These are phyloP conservation scores for Oasisia sp. DNA, from an alignment of 2,888 invertebrate species.

Conservation along the genomic window DNA sequence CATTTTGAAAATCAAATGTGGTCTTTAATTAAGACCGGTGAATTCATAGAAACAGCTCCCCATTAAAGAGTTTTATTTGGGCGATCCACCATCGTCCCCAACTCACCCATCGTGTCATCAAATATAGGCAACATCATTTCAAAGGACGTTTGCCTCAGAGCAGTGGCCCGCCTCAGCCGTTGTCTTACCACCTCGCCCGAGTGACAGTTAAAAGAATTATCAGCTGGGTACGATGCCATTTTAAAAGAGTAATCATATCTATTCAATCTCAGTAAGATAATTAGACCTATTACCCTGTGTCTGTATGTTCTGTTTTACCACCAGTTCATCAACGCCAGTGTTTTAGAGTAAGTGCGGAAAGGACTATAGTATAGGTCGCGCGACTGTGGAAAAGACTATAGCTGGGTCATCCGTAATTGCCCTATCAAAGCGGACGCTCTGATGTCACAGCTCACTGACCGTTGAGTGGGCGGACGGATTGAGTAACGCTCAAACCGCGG, in stretches of 20 bases:
- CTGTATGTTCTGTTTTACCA: not conserved
- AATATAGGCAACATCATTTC: not conserved
- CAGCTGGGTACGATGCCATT: not conserved
- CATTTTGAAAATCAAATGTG: not conserved
- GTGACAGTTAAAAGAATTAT: not conserved
- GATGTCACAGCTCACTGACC: conserved; percentile 2
- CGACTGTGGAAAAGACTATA: not conserved
- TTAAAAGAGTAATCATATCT: not conserved
- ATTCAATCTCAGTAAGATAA: not conserved
- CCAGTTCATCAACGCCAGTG: not conserved
- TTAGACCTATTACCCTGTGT: not conserved
- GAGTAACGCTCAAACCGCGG: not conserved
- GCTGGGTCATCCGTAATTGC: not conserved
- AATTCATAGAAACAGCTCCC: not conserved
- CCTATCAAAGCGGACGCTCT: not conserved
- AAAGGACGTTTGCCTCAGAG: not conserved
- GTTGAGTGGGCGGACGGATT: not conserved
- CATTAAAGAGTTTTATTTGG: not conserved
- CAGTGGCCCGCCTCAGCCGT: not conserved
- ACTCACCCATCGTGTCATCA: not conserved
- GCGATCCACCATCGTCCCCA: not conserved
- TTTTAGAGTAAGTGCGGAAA: not conserved
- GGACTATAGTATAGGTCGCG: not conserved
- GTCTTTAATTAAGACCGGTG: not conserved
- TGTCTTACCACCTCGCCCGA: too few species aligned